Percentiles rank a stretch among this genome's conserved stretches.
phyloP scores from a whole-genome alignment of 2,113 vertebrate genomes.

The Catharus minimus region DNA sequence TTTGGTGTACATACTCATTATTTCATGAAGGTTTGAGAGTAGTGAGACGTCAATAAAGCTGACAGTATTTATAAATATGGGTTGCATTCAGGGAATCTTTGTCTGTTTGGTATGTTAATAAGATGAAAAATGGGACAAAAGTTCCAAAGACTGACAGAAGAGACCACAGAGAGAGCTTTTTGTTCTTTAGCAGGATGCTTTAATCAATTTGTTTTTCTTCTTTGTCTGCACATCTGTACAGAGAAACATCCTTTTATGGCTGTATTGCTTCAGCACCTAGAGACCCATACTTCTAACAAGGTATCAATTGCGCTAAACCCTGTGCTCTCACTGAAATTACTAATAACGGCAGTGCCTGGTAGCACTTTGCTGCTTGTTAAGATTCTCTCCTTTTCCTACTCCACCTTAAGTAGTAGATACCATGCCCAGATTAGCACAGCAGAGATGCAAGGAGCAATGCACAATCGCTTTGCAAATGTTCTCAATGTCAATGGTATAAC shows the following conservation, averaged over 20 bases:
- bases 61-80: no score
- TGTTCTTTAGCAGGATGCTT: neutral
- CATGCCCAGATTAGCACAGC: neutral
- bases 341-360: neutral
- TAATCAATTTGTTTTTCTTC: neutral
- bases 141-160: neutral
- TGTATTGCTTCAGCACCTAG: neutral
- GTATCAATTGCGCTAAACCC: neutral
- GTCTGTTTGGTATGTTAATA: neutral
- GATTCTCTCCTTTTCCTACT: neutral
- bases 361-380: neutral
- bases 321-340: neutral
- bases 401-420: neutral
- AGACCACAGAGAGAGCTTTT: neutral
- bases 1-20: no score
- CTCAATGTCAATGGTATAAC: neutral
- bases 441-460: neutral
- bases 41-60: no score
- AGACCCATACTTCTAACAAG: neutral
- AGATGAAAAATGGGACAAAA: neutral
- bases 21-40: no score
- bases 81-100: neutral
- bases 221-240: neutral
- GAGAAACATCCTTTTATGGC: neutral
- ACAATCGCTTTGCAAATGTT: neutral